phyloP scores from a whole-genome alignment of 2,797 vertebrate species.

The Anguilla anguilla region DNA sequence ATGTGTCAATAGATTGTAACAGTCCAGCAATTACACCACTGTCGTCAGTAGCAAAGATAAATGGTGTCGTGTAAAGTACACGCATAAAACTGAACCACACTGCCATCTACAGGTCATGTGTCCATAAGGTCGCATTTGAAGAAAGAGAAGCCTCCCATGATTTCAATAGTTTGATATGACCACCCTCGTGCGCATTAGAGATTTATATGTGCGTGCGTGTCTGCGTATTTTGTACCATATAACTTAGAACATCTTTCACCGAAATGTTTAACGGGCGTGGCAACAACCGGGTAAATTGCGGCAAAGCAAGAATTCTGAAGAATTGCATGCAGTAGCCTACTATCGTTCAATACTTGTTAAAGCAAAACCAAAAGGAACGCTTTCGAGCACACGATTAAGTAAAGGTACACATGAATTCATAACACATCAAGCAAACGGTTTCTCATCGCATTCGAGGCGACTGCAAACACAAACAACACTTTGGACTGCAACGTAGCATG shows the following conservation, averaged over 20 bases:
- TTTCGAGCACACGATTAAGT: background rate
- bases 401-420: background rate
- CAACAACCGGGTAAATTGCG: background rate
- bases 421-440: background rate
- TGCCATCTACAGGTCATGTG: conserved; percentile 35
- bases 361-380: background rate
- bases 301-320: background rate
- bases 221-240: background rate
- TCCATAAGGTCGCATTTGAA: conserved; percentile 2
- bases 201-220: background rate
- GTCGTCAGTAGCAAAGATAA: conserved; percentile 17
- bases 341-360: background rate
- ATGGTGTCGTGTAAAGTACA: background rate
- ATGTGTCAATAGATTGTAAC: conserved; percentile 18
- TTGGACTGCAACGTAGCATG: conserved; percentile 9
- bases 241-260: conserved; percentile 10
- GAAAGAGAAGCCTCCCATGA: background rate
- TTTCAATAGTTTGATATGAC: background rate
- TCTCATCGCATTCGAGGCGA: background rate
- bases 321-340: background rate
- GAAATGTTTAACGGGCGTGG: conserved; percentile 24
- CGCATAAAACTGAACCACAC: conserved; percentile 26
- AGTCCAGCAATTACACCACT: background rate
- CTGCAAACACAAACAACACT: conserved; percentile 22
- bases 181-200: background rate